Conservation (phyloP, 2,888 invertebrate genomes). For the Drosophila paramelanica region DNA sequence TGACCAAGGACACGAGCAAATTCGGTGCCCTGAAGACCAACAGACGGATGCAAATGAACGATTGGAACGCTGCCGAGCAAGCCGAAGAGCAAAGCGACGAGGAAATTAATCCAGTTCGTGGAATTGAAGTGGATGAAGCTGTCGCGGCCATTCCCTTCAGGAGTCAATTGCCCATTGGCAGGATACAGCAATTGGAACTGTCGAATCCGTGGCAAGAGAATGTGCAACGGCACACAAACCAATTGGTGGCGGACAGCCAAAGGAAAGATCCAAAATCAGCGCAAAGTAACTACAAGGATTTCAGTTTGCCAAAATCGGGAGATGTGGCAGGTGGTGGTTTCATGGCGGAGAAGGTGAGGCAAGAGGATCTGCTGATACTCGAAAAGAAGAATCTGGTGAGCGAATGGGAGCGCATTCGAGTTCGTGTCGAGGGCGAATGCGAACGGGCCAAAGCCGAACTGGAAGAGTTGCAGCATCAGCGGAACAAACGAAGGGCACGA, state of each 20-base stretch:
- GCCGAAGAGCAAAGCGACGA: neutral
- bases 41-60: neutral
- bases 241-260: neutral
- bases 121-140: too few species aligned
- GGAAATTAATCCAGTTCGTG: neutral
- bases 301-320: neutral
- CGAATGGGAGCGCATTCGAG: conserved; percentile 35
- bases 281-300: neutral
- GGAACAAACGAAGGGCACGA: neutral
- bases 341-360: too few species aligned
- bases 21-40: neutral
- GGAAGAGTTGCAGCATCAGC: neutral
- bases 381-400: conserved; percentile 19
- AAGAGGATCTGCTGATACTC: conserved; percentile 1
- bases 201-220: conserved; percentile 19
- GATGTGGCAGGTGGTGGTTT: too few species aligned
- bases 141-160: neutral
- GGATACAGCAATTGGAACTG: neutral
- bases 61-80: accelerated
- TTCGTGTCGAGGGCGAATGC: conserved; percentile 28
- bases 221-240: neutral
- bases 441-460: conserved; percentile 28
- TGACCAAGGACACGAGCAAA: neutral
- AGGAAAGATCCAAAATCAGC: neutral
- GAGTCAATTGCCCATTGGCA: neutral